Evolutionary conservation across 2,113 vertebrate species (phyloP).

Genomic region (Orycteropus afer): DNA sequence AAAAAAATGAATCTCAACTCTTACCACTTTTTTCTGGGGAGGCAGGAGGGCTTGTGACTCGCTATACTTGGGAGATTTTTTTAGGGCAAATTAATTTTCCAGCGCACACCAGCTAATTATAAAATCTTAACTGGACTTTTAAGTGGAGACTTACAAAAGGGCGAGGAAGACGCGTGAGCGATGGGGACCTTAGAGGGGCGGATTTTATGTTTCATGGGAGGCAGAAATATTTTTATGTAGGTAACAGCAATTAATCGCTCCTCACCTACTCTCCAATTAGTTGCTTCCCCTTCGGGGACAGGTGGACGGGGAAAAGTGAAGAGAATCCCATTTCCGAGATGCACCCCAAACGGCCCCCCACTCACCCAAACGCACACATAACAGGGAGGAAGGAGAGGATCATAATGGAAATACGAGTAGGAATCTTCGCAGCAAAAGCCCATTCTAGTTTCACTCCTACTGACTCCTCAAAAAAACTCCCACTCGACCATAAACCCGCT

Average conservation of each 20-base stretch:
- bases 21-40: neutral
- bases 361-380: neutral
- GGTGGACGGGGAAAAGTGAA: neutral
- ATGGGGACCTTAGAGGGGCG: neutral
- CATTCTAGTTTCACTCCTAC: neutral
- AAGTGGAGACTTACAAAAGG: neutral
- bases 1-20: slow-evolving; percentile 15
- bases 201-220: neutral
- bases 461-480: slow-evolving; percentile 27
- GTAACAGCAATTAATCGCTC: neutral
- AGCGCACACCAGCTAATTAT: neutral
- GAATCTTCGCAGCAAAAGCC: neutral
- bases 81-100: neutral
- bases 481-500: neutral
- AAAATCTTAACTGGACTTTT: slow-evolving; percentile 33
- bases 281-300: neutral
- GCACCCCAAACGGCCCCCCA: neutral
- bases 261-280: neutral
- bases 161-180: neutral
- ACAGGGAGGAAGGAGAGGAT: neutral
- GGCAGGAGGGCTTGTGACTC: neutral
- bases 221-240: neutral
- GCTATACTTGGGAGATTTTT: neutral
- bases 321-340: neutral
- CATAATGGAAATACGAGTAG: neutral